A percentile compares a stretch with the other conserved stretches of the same genome.
These are phyloP conservation scores for Nannobrachium achirus DNA, from an alignment of 2,113 vertebrate genomes.

Conservation along the genomic window DNA sequence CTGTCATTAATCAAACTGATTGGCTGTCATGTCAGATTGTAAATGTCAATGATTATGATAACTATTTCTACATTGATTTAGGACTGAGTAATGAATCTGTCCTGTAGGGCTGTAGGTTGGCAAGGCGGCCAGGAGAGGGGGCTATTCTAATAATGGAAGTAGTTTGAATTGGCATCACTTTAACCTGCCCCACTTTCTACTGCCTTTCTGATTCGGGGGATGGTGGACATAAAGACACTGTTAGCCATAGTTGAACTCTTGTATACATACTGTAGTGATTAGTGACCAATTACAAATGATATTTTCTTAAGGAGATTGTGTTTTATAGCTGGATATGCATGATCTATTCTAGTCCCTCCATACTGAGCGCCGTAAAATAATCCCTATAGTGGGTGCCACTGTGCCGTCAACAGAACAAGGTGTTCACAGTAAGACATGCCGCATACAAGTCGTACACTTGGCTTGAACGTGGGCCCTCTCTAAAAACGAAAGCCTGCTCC, in stretches of 20 bases:
- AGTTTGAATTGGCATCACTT: background rate
- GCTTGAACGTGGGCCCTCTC: constrained; percentile 20
- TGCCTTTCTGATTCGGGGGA: constrained; percentile 10
- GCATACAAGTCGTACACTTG: constrained; percentile 11
- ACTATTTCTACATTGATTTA: background rate
- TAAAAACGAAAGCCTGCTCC: constrained; percentile 35
- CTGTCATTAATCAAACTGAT: too few relatives aligned
- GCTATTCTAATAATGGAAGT: constrained; percentile 62
- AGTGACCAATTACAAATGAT: background rate
- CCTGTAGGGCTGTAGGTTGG: constrained; percentile 27
- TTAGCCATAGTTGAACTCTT: background rate
- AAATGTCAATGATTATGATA: background rate
- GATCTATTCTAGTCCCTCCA: background rate
- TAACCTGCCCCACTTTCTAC: background rate
- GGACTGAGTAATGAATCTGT: constrained; percentile 15
- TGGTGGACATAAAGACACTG: background rate
- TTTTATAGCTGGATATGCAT: background rate
- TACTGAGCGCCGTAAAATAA: background rate
- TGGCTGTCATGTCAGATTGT: too few relatives aligned
- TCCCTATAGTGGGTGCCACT: background rate
- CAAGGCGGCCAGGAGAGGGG: constrained; percentile 63
- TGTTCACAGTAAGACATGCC: background rate
- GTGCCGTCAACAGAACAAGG: background rate
- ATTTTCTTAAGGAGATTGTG: background rate
- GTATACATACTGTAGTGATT: background rate